These are phyloP conservation scores for Dynastes tityus DNA, from an alignment of 2,888 invertebrate genomes.

Conservation along the genomic window DNA sequence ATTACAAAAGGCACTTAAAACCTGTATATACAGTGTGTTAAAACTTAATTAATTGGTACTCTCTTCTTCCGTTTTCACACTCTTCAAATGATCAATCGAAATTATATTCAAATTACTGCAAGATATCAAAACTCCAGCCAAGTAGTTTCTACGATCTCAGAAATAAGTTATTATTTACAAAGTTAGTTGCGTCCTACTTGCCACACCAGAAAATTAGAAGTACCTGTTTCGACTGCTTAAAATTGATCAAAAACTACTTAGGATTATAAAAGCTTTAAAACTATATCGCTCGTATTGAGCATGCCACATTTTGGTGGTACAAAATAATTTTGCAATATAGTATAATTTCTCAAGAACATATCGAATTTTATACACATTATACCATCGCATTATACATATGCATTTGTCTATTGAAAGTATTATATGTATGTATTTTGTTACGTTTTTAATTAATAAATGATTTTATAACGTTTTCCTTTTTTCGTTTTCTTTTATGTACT, in stretches of 20 bases:
- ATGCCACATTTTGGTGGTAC: neutral
- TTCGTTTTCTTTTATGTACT: conserved; percentile 31
- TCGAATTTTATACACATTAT: conserved; percentile 37
- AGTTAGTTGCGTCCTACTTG: too few species aligned
- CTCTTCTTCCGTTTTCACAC: too few species aligned
- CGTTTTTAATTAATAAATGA: conserved; percentile 56
- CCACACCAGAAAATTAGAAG: too few species aligned
- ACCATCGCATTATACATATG: conserved; percentile 40
- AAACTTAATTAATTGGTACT: too few species aligned
- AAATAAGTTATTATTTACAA: too few species aligned
- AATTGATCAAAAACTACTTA: neutral
- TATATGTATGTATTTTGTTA: conserved; percentile 56
- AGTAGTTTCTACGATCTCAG: too few species aligned
- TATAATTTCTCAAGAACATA: conserved; percentile 36
- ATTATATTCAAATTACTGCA: too few species aligned
- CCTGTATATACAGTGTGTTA: too few species aligned
- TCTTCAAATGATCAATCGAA: too few species aligned
- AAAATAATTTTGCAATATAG: conserved; percentile 5
- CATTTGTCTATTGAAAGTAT: conserved; percentile 54
- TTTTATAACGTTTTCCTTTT: conserved; percentile 52
- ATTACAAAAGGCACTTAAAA: too few species aligned
- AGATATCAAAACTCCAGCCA: too few species aligned
- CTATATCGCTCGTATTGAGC: neutral
- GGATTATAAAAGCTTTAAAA: neutral
- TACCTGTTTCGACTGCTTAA: neutral